phyloP scores from a whole-genome alignment of 2,113 vertebrate species.

The Synodontis membranacea region DNA sequence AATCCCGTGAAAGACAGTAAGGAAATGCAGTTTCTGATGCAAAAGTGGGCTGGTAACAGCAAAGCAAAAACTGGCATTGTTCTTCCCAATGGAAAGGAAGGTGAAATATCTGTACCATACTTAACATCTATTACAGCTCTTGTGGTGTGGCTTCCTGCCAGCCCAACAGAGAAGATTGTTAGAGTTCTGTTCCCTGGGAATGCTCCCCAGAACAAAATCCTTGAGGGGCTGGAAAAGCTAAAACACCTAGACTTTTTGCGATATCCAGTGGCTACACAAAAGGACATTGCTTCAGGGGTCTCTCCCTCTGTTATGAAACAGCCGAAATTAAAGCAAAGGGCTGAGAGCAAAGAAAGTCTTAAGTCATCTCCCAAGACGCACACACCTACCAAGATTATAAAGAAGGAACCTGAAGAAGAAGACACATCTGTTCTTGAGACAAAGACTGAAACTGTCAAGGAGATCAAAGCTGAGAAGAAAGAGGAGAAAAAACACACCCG shows the following conservation, averaged over 20 bases:
- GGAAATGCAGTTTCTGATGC: conserved; percentile 99
- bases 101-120: conserved; percentile 97
- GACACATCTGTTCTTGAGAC: conserved; percentile 75
- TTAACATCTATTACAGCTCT: conserved; percentile 95
- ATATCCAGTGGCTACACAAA: conserved; percentile 92
- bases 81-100: conserved; percentile 90
- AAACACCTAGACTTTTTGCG: conserved; percentile 94
- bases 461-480: conserved; percentile 79
- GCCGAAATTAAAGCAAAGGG: conserved; percentile 91
- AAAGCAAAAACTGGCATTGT: conserved; percentile 97
- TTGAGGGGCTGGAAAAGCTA: conserved; percentile 95
- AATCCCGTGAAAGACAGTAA: conserved; percentile 98
- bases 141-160: conserved; percentile 94
- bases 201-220: conserved; percentile 95
- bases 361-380: conserved; percentile 84
- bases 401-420: conserved; percentile 83
- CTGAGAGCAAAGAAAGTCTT: conserved; percentile 96
- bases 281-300: conserved; percentile 84
- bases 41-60: conserved; percentile 97
- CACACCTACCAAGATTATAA: conserved; percentile 74
- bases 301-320: conserved; percentile 84
- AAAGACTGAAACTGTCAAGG: conserved; percentile 83
- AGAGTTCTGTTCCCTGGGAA: conserved; percentile 97
- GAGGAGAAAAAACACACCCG: conserved; percentile 81
- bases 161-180: conserved; percentile 91